Conservation (phyloP, 2,888 invertebrate species). For the Lasioglossum lativentre region DNA sequence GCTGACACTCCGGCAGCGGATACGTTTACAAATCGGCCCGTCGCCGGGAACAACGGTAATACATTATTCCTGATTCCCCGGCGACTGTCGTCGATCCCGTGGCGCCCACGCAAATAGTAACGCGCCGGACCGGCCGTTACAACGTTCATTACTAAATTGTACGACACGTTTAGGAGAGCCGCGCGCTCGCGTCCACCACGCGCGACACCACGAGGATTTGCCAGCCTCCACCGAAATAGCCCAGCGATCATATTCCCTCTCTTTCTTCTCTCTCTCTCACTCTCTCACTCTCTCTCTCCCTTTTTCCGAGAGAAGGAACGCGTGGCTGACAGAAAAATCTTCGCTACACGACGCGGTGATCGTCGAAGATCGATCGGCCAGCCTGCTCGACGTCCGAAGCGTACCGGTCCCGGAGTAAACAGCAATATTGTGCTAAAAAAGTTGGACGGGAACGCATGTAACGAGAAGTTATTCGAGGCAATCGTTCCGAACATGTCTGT, state of each 20-base stretch:
- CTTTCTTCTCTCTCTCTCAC: background rate
- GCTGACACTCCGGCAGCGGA: conserved; percentile 45
- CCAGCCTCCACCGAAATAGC: conserved; percentile 57
- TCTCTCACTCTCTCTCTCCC: background rate
- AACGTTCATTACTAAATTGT: conserved; percentile 60
- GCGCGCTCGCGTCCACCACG: conserved; percentile 16
- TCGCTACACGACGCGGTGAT: background rate
- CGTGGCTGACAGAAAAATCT: background rate
- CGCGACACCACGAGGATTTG: conserved; percentile 56
- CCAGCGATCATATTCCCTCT: background rate
- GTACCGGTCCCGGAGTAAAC: background rate
- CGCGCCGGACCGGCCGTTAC: conserved; percentile 38
- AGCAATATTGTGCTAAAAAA: conserved; percentile 7
- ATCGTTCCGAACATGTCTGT: conserved; percentile 41
- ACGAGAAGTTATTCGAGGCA: conserved; percentile 20
- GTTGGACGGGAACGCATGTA: conserved; percentile 7
- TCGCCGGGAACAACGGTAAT: conserved; percentile 50
- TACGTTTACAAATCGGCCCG: conserved; percentile 59
- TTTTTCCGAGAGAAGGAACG: background rate
- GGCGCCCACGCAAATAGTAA: conserved; percentile 51
- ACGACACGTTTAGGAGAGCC: conserved; percentile 45
- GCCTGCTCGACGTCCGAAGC: background rate
- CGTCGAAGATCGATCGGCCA: background rate
- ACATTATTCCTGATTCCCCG: conserved; percentile 57
- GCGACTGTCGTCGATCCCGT: conserved; percentile 55